Percentiles rank a stretch among this genome's conserved stretches.
These are phyloP conservation scores for Vesta saturnalis DNA, from an alignment of 2,888 invertebrate genomes.

Conservation along the genomic window DNA sequence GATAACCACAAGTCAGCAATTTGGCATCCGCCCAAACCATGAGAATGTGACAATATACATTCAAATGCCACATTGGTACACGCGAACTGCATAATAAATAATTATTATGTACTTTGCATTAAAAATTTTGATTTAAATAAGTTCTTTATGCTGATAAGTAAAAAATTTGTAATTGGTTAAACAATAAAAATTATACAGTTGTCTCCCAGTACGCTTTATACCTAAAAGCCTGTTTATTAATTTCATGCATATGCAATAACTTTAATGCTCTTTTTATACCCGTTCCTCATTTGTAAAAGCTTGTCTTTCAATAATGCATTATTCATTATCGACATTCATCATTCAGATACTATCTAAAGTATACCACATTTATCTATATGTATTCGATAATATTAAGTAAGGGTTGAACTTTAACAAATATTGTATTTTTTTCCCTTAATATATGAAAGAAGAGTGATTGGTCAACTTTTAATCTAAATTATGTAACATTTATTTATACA, in stretches of 20 bases:
- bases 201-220: not conserved
- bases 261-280: slow-evolving; percentile 9
- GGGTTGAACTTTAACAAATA: no score
- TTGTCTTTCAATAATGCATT: slow-evolving; percentile 22
- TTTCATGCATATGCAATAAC: slow-evolving; percentile 13
- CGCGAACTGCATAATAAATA: slow-evolving; percentile 50
- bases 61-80: slow-evolving; percentile 48
- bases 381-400: slow-evolving; percentile 23
- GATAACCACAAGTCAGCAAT: slow-evolving; percentile 48
- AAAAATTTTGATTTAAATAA: slow-evolving; percentile 20
- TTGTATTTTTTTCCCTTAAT: no score
- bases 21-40: slow-evolving; percentile 52
- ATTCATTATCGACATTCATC: slow-evolving; percentile 25
- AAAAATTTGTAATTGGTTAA: slow-evolving; percentile 2
- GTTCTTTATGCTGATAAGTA: no score
- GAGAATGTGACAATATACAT: slow-evolving; percentile 52
- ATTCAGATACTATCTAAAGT: slow-evolving; percentile 24
- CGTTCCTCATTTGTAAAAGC: slow-evolving; percentile 19
- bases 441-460: no score
- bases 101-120: slow-evolving; percentile 49
- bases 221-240: slow-evolving; percentile 7
- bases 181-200: not conserved
- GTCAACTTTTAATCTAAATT: no score
- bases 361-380: slow-evolving; percentile 12
- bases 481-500: no score